Evolutionary conservation across 2,888 invertebrate species (phyloP), one percentile per base, ranked within the genome.

Genomic region (Abrostola triplasia): DNA sequence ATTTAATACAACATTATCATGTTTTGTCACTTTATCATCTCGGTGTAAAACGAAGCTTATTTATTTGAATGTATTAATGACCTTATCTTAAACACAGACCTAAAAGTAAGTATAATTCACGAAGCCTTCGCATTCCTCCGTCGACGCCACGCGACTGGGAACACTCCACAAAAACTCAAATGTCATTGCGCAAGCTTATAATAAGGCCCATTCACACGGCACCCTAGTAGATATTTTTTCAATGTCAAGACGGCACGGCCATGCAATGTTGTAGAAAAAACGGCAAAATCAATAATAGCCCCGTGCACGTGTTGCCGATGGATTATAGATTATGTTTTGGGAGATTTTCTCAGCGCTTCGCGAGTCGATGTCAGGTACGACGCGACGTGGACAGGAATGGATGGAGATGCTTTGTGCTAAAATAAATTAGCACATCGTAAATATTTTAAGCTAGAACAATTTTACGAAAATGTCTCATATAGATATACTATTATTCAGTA

Each of bases 181-280:
- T 90, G 93, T 92, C 92, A 93, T 93, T 93, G 93, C 94, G 85
- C 92, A 93, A 93, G 87, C 88, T 91, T 84, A 93, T 93, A 93
- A 93, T 93, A 93, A 91, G 90, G 87, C 85, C 91, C 92, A 93
- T 94, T 94, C 92, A 93, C 88, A 90, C 86, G 83, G 85, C 84
- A 84, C 88, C 88, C 85, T 80, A 82, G 83, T 87, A 74, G 85
- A 88, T 88, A 85, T 93, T 92, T 94, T 93, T 92, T 91, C 88
- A 90, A 90, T 89, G 90, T 90, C 92, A 89, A 88, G 86, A 74
- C 82, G 85, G 85, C 89, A 87, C 90, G 81, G 87, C 84, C 91
- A 89, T 93, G 93, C 94, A 93, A 94, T 93, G 93, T 92, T 87
- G 86, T 89, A 90, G 87, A 94, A 94, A 94, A 94, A 94, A 94